phyloP scores from a whole-genome alignment of 2,797 vertebrate species.

The Rhabdophis nuchalis region DNA sequence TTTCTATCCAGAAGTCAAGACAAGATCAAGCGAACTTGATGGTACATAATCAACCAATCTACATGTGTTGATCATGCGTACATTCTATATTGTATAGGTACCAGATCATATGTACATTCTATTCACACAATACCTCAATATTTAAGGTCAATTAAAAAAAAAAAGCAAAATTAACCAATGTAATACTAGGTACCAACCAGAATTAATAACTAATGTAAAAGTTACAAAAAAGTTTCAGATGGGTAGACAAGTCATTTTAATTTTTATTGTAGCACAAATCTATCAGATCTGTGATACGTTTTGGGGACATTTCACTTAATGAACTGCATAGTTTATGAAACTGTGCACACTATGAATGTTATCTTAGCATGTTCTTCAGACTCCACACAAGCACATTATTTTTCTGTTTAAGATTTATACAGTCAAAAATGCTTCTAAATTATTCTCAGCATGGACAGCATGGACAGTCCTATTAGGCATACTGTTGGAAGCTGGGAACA shows the following conservation, averaged over 20 bases:
- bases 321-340: background rate
- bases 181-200: background rate
- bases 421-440: background rate
- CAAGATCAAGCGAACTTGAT: background rate
- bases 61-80: background rate
- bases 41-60: background rate
- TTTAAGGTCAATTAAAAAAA: background rate
- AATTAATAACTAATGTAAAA: background rate
- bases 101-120: background rate
- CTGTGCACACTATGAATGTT: background rate
- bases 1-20: background rate
- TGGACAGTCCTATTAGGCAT: background rate
- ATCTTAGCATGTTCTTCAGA: background rate
- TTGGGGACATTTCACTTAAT: background rate
- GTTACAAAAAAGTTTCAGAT: background rate
- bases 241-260: background rate
- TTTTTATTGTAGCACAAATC: background rate
- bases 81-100: background rate
- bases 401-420: background rate
- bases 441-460: background rate
- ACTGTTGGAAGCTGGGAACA: background rate
- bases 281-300: background rate
- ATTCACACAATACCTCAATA: background rate
- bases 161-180: background rate
- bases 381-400: background rate